Percentiles rank a stretch among this genome's conserved stretches.
These are phyloP conservation scores for Martes flavigula DNA, from an alignment of 2,797 vertebrate species.

Conservation along the genomic window DNA sequence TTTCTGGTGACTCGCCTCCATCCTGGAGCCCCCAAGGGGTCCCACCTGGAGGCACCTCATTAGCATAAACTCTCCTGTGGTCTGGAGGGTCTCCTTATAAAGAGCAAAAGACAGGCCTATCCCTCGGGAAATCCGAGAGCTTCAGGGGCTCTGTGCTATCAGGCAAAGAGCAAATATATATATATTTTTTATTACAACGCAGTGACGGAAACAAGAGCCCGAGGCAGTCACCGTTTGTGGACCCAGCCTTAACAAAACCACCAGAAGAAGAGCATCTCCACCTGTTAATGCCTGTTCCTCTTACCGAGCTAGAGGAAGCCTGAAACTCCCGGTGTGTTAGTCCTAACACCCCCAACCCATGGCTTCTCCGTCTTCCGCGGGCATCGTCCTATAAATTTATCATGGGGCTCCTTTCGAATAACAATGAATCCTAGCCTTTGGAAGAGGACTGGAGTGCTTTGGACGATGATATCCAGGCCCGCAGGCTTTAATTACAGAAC, in stretches of 20 bases:
- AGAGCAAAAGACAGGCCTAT: background rate
- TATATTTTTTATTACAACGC: background rate
- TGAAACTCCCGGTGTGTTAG: accelerated
- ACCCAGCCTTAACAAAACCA: background rate
- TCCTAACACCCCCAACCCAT: background rate
- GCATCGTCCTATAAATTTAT: background rate
- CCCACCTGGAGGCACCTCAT: background rate
- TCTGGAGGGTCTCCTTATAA: background rate
- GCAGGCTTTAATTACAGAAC: background rate
- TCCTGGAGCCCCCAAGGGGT: background rate
- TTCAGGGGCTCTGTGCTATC: background rate
- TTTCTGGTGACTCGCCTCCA: background rate
- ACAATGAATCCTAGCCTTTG: background rate
- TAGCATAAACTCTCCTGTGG: background rate
- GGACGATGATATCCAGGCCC: background rate
- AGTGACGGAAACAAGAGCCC: background rate
- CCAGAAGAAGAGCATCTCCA: accelerated
- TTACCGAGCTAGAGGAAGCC: background rate
- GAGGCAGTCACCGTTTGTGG: accelerated
- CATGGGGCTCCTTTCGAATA: background rate
- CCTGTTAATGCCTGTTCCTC: accelerated
- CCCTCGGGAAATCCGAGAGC: background rate
- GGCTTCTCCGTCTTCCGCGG: accelerated
- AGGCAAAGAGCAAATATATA: background rate
- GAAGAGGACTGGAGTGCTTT: no score